Percentiles rank a stretch among this genome's conserved stretches.
These are phyloP conservation scores for Harpalus rubripes DNA, from an alignment of 2,888 invertebrate genomes.

Conservation along the genomic window DNA sequence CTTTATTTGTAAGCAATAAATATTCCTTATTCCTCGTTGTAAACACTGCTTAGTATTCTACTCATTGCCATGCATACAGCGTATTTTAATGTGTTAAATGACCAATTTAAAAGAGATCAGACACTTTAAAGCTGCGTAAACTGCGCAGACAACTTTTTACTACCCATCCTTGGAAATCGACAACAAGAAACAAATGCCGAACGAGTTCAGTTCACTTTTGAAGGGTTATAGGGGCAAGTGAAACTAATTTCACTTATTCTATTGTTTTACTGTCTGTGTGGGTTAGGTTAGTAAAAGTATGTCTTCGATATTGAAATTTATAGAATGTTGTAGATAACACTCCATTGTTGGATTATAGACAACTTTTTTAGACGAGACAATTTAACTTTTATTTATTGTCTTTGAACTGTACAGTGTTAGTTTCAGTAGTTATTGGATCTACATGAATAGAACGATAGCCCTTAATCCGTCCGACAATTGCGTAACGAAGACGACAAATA, in stretches of 20 bases:
- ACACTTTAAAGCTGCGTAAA: conserved; percentile 14
- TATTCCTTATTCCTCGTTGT: neutral
- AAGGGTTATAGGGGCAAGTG: conserved; percentile 49
- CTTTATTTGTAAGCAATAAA: neutral
- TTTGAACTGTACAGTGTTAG: too few relatives aligned
- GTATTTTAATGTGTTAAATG: conserved; percentile 41
- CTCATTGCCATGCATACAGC: conserved; percentile 17
- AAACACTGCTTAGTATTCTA: neutral
- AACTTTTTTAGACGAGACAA: too few relatives aligned
- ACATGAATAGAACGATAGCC: too few relatives aligned
- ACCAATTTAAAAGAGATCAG: conserved; percentile 48
- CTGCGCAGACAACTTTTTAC: conserved; percentile 31
- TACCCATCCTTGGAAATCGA: conserved; percentile 28
- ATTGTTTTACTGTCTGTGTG: conserved; percentile 28
- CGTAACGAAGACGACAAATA: too few relatives aligned
- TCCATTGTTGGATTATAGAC: conserved; percentile 17
- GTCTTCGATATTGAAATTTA: conserved; percentile 27
- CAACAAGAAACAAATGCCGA: conserved; percentile 25
- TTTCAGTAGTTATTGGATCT: too few relatives aligned
- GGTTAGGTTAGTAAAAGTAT: conserved; percentile 40
- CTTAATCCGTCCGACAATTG: too few relatives aligned
- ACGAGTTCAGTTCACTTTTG: conserved; percentile 39
- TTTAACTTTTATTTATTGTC: too few relatives aligned
- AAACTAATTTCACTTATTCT: conserved; percentile 52
- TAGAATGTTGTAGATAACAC: conserved; percentile 25